These are phyloP conservation scores for Amitus sp. DNA, from an alignment of 2,888 invertebrate species.

Conservation along the genomic window DNA sequence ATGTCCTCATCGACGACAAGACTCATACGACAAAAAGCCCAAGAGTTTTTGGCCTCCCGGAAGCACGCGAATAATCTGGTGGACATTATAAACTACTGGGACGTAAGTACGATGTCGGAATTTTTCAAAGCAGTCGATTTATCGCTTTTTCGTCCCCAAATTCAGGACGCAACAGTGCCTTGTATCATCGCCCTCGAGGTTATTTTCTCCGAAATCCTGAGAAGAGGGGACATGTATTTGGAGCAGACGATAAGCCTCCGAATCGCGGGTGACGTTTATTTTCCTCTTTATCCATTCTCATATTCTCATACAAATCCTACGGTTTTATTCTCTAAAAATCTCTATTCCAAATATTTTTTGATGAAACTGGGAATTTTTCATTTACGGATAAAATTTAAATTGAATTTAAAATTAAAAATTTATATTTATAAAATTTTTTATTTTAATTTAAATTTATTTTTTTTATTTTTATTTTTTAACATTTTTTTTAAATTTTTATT, in stretches of 20 bases:
- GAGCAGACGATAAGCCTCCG: conserved; percentile 63
- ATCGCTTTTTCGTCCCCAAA: neutral
- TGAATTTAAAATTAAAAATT: no score
- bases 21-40: conserved; percentile 75
- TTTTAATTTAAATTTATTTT: no score
- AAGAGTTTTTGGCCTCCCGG: conserved; percentile 75
- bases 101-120: conserved; percentile 65
- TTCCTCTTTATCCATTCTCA: neutral
- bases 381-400: no score
- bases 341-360: no score
- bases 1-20: conserved; percentile 74
- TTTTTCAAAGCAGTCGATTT: neutral
- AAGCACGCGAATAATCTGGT: conserved; percentile 75
- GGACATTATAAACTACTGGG: conserved; percentile 76
- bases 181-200: conserved; percentile 77
- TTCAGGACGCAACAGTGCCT: conserved; percentile 64
- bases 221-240: conserved; percentile 74
- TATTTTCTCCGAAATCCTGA: conserved; percentile 76
- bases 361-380: no score
- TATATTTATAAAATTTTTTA: no score
- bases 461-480: no score
- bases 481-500: no score
- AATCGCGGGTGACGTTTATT: conserved; percentile 51
- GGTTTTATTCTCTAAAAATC: no score
- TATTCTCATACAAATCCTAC: no score